These are phyloP conservation scores for Bombus breviceps DNA, from an alignment of 1,140 invertebrate species.

Conservation along the genomic window DNA sequence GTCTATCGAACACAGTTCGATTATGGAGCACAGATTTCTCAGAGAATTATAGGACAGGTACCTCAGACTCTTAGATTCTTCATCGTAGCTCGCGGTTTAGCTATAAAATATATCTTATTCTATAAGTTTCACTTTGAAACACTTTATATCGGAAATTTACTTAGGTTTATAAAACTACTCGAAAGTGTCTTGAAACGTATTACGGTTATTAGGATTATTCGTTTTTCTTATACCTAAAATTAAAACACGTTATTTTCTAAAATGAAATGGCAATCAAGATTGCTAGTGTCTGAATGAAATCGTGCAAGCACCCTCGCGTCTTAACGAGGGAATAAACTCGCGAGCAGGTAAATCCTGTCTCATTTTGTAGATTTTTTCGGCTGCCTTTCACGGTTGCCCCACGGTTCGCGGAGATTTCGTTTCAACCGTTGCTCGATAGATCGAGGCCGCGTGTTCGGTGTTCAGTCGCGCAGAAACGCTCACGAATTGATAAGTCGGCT, in stretches of 20 bases:
- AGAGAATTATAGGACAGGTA: not conserved
- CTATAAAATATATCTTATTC: no score
- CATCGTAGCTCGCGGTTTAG: no score
- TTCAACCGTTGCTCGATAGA: not conserved
- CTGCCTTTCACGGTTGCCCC: not conserved
- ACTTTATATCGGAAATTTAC: no score
- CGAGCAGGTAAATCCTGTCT: not conserved
- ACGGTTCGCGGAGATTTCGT: not conserved
- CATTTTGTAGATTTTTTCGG: not conserved
- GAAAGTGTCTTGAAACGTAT: no score
- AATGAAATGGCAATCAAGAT: not conserved
- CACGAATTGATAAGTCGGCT: constrained; percentile 9
- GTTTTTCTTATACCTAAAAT: no score
- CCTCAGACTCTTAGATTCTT: no score
- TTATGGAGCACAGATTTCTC: not conserved
- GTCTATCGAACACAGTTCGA: not conserved
- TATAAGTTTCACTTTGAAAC: no score
- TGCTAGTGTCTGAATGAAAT: not conserved
- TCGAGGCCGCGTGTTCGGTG: constrained; percentile 18
- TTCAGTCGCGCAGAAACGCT: constrained; percentile 23
- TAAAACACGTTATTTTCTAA: no score
- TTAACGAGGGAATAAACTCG: not conserved
- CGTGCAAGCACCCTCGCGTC: not conserved
- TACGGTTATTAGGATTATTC: no score
- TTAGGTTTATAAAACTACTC: no score